A percentile compares a stretch with the other conserved stretches of the same genome.
Evolutionary conservation across 1,140 invertebrate genomes (phyloP).

Genomic region (Rhagoletis zephyria): DNA sequence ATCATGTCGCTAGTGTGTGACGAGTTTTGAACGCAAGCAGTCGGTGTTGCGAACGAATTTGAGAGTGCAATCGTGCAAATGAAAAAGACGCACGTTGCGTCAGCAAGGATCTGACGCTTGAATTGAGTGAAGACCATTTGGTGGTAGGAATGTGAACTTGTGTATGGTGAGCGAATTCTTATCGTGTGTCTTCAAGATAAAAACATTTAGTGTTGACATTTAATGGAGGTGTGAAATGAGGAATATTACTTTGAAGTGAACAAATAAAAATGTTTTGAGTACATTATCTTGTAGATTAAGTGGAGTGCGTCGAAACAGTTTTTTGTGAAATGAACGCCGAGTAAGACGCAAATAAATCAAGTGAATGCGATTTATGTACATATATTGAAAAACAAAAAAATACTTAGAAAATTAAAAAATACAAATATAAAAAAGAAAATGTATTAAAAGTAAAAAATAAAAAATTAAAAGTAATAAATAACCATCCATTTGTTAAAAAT

Average conservation of each 20-base stretch:
- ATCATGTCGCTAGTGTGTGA: slow-evolving; percentile 35
- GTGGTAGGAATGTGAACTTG: neutral
- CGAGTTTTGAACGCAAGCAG: slow-evolving; percentile 44
- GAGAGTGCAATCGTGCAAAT: neutral
- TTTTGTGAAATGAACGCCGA: too few relatives aligned
- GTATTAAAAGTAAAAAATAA: too few relatives aligned
- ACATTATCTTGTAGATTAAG: neutral
- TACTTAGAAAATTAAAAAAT: too few relatives aligned
- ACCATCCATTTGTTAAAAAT: too few relatives aligned
- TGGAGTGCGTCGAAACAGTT: neutral
- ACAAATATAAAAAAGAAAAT: too few relatives aligned
- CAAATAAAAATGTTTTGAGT: neutral
- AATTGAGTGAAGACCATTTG: neutral
- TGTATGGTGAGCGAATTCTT: neutral
- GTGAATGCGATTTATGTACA: too few relatives aligned
- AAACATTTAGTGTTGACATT: slow-evolving; percentile 17
- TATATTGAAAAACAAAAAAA: too few relatives aligned
- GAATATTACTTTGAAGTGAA: neutral
- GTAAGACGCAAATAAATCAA: neutral
- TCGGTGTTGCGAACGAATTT: slow-evolving; percentile 15
- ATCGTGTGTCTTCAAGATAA: neutral
- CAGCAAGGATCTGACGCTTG: neutral
- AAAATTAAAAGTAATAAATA: too few relatives aligned
- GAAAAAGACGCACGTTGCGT: neutral
- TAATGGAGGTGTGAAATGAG: neutral